Base-by-base conservation (phyloP, 2,797 vertebrate genomes). In the Spinus olivaceus region DNA sequence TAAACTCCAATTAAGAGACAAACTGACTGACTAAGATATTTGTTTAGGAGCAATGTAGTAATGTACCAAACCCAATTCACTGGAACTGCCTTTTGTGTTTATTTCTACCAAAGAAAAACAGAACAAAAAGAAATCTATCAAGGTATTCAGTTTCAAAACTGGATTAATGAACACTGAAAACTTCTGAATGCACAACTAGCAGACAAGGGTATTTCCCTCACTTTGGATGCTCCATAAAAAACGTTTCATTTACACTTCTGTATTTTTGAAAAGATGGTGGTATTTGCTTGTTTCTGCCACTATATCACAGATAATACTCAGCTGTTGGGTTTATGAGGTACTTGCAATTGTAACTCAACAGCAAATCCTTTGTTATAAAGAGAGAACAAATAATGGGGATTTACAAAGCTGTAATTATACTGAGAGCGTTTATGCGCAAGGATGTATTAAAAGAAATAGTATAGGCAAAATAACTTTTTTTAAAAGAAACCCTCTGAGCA, bases 341-440 rank as follows among this genome's bases (percentile, higher is more conserved):
- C 79, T 88, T 93, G 39, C 86, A 72, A 72, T 74, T 83, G 64
- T 89, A 93, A 94, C 69, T 78, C 63, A 89, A 71, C 39, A 92
- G 71, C 10, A 95, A 90, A 93, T 94, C 78, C 90, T 92, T 86
- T 88, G 23, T 93, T 94, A 88, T 78, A 96, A 95, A 94, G 49
- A 64, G 14, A 95, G 71, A 86, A 94, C 83, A 96, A 97, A 92
- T 86, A 96, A 93, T 33, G 80, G 56, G 93, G 94, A 97, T 92
- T 96, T 92, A 97, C 87, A 94, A 93, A 90, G 86, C 80, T 42
- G n/a, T 92, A 96, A 97, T 97, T 97, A 96, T 39, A 88, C 71
- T 8, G 14, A 93, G 33, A 80, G 30, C 65, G 71, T 89, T 93
- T 92, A 84, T 28, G 57, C 8, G 3, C 35, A 87, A 95, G 87